phyloP scores from a whole-genome alignment of 2,888 invertebrate genomes.

The Tolmerus cingulatus region DNA sequence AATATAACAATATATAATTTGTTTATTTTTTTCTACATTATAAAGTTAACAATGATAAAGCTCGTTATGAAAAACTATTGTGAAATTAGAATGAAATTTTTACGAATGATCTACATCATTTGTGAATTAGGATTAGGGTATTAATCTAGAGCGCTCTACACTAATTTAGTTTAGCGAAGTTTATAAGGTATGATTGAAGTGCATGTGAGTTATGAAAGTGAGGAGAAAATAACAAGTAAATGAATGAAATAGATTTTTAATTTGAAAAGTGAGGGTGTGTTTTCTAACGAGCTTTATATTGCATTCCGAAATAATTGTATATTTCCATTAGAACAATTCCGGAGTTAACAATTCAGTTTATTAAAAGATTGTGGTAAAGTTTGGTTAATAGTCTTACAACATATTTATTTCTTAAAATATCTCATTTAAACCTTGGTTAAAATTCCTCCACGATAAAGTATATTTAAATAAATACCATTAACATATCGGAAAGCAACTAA shows the following conservation, averaged over 20 bases:
- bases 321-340: background rate
- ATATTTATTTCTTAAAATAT: background rate
- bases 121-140: background rate
- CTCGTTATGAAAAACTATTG: background rate
- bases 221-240: background rate
- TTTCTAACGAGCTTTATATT: background rate
- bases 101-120: background rate
- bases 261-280: background rate
- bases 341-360: background rate
- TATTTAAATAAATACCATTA: background rate
- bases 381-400: background rate
- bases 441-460: background rate
- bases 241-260: background rate
- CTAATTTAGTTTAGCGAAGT: background rate
- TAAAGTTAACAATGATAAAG: background rate
- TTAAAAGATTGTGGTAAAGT: background rate
- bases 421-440: background rate
- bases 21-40: too few relatives aligned
- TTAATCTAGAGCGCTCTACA: background rate
- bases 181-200: background rate
- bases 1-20: too few relatives aligned
- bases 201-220: background rate
- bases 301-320: background rate
- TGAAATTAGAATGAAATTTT: background rate
- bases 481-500: slow-evolving; percentile 11